Evolutionary conservation across 2,113 vertebrate genomes (phyloP).

Genomic region (Hypanus sabinus): DNA sequence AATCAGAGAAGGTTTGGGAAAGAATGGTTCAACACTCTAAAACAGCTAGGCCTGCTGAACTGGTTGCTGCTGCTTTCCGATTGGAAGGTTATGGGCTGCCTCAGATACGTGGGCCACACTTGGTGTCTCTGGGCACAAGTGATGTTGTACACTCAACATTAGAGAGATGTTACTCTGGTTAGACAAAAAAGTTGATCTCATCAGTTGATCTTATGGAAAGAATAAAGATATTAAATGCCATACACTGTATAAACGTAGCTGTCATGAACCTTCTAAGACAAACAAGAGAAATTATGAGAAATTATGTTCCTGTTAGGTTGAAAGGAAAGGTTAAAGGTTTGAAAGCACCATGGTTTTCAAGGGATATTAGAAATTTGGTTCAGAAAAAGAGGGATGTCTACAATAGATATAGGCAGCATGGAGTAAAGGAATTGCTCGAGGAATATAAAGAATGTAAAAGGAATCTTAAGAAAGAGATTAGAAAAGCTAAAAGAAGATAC

Average conservation of each 20-base stretch:
- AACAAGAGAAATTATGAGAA: no score
- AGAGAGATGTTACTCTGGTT: not conserved
- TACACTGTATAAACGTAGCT: not conserved
- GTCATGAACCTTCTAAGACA: not conserved
- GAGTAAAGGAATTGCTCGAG: no score
- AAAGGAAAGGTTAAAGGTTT: no score
- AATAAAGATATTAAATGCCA: not conserved
- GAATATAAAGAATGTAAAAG: no score
- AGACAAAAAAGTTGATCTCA: not conserved
- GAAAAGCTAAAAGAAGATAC: no score
- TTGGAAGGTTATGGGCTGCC: not conserved
- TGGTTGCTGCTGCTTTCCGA: not conserved
- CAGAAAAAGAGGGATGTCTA: no score
- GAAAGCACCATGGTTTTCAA: no score
- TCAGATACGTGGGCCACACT: not conserved
- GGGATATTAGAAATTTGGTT: no score
- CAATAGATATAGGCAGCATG: no score
- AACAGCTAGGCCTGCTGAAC: not conserved
- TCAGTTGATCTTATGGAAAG: not conserved
- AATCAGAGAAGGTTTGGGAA: not conserved
- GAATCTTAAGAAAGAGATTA: no score
- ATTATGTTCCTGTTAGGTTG: no score
- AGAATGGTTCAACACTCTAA: not conserved
- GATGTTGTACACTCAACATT: not conserved
- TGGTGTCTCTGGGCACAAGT: not conserved